Base-by-base conservation (phyloP, 2,888 invertebrate species). In the Tuberolachnus salignus region DNA sequence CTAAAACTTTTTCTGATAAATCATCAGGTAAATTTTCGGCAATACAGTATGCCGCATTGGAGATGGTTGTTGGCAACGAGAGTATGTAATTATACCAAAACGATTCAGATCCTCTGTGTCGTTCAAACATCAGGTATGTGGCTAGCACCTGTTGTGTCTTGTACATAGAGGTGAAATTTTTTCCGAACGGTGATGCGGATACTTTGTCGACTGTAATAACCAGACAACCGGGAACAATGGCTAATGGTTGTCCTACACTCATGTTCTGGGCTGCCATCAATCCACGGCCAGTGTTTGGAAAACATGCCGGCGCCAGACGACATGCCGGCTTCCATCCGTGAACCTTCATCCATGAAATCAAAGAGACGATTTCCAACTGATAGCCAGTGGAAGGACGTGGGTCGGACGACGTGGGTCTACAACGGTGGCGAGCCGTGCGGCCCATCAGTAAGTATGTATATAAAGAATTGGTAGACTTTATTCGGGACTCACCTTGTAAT, bases 71-170 rank as follows among this genome's bases (percentile, higher is more conserved):
- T 1, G 94, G 94, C 82, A 95, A 87, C 81, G 91, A 90, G 82
- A 89, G 86, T 78, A 94, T 85, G 84, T 94, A 95, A 67, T 88
- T 85, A 83, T 86, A 85, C 90, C 91, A 92, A 73, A 86, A 85
- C 0, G 91, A 90, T 26, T 86, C 82, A 11, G 83, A 83, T 53
- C 85, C 86, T 83, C 89, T 87, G 83, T 90, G 88, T 83, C 87
- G 89, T 84, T 94, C 91, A 84, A 89, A 89, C 59, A 91, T 85
- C 51, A 97, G 85, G 86, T 92, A 96, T 81, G 92, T 86, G 8
- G 92, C 89, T 82, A 96, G 85, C 34, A 93, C 86, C 81, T 92
- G 90, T 83, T 94, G 94, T 82, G 92, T 90, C 80, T 89, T 86
- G 80, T 82, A 86, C 81, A 26, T 80, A 81, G 23, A 82, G 82